Conservation (phyloP, 2,113 vertebrate genomes). For the Oncorhynchus keta region DNA sequence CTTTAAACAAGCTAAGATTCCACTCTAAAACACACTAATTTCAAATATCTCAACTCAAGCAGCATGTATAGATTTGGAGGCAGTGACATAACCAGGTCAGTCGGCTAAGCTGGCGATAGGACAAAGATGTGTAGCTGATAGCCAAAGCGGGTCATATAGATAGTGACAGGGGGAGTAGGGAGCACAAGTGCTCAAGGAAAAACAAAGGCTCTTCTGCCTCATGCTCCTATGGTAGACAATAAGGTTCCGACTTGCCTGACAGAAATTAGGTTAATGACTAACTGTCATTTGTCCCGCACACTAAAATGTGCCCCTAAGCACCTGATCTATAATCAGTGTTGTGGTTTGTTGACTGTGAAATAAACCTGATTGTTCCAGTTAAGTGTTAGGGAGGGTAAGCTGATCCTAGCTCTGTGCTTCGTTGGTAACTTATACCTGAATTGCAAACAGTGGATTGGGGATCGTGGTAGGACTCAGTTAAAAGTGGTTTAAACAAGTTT, state of each 20-base stretch:
- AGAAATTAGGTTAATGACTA: neutral
- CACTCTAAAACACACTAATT: neutral
- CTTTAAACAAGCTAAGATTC: neutral
- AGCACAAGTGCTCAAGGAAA: neutral
- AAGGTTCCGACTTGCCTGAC: neutral
- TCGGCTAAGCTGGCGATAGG: slow-evolving; percentile 9
- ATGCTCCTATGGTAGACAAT: neutral
- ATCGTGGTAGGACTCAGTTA: no score
- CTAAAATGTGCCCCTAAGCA: no score
- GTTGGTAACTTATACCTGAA: no score
- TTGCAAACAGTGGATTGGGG: no score
- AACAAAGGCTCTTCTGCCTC: neutral
- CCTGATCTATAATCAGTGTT: no score
- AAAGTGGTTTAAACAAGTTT: no score
- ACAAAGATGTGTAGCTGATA: neutral
- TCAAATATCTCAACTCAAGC: neutral
- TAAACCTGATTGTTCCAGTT: no score
- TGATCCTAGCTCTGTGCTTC: no score
- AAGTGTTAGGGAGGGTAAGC: no score
- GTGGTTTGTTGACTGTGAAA: no score
- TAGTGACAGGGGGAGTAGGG: neutral
- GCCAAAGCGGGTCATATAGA: neutral
- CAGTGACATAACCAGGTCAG: slow-evolving; percentile 31
- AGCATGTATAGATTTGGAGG: neutral
- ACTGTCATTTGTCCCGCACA: no score